phyloP scores from a whole-genome alignment of 2,888 invertebrate genomes.

The Zaprionus lineosus region DNA sequence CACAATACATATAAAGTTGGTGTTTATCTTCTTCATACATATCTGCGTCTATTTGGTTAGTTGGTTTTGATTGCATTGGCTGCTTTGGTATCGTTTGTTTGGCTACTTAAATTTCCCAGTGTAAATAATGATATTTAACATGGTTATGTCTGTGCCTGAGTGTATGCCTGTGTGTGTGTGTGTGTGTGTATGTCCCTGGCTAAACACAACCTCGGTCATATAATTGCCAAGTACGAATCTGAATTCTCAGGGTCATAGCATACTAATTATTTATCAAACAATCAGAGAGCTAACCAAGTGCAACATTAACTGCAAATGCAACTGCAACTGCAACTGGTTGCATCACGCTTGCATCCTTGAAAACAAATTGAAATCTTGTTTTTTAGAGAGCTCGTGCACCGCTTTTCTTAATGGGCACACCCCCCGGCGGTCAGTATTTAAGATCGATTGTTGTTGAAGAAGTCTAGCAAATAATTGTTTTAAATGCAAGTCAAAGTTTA shows the following conservation, averaged over 20 bases:
- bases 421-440: constrained; percentile 45
- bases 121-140: constrained; percentile 57
- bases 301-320: constrained; percentile 15
- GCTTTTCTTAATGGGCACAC: constrained; percentile 49
- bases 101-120: constrained; percentile 60
- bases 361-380: constrained; percentile 62
- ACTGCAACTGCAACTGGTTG: constrained; percentile 33
- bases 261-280: constrained; percentile 38
- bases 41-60: constrained; percentile 48
- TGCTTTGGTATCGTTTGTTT: constrained; percentile 53
- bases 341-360: constrained; percentile 59
- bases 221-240: constrained; percentile 54
- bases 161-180: background rate
- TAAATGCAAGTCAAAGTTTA: constrained; percentile 49
- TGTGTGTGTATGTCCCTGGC: constrained; percentile 22
- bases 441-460: constrained; percentile 22
- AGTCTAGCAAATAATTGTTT: background rate
- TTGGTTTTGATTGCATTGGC: constrained; percentile 54
- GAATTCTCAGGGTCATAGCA: constrained; percentile 54
- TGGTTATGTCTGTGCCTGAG: constrained; percentile 10
- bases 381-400: constrained; percentile 56
- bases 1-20: no score
- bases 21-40: constrained; percentile 26
- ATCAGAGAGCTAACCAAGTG: constrained; percentile 14
- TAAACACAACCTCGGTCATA: constrained; percentile 66